Base-by-base conservation (phyloP, 2,888 invertebrate species). In the Incurvaria masculella region DNA sequence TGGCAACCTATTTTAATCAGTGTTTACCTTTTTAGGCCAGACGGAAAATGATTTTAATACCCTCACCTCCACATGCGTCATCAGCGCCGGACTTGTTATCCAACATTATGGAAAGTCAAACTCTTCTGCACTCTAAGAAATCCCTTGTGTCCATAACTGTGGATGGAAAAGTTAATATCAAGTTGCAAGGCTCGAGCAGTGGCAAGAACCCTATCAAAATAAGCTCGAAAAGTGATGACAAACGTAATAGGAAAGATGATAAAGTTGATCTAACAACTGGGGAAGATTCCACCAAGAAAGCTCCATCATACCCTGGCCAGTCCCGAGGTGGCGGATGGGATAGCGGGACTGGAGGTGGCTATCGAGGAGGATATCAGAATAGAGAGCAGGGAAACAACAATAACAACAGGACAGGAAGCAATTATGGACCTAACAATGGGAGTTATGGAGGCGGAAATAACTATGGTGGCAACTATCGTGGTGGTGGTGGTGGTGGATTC, bases 21-120 rank as follows among this genome's bases (percentile, higher is more conserved):
- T 19, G 3, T 18, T 39, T 52, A 1, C 44, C 11, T 45, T 61
- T 58, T 21, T 63, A 79, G 78, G 69, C 69, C 4, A 65, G 81
- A 50, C 66, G 81, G 50, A 84, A 84, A 61, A 70, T 72, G 62
- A 57, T 74, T 14, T 57, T 65, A 19, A 56, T 70, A 41, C 66
- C 75, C 8, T 72, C 74, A 1, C 72, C 75, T 38, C 62, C 75
- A 18, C 68, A 63, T 54, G 69, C 74, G 19, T 52, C 68, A 2
- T 61, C 80, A n/a, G 69, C 75, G 10, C 70, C 81, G 1, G 88
- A 91, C 67, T 59, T 91, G 8, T 68, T 91, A 4, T 84, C 83
- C 23, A 83, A 80, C 57, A 90, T 91, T 55, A 69, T 91, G 58
- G 83, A 84, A 53, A 81, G 83, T 55, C 91, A 91, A 64, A 81